These are phyloP conservation scores for Stomatorhinus walkeri DNA, from an alignment of 2,797 vertebrate genomes.

Conservation along the genomic window DNA sequence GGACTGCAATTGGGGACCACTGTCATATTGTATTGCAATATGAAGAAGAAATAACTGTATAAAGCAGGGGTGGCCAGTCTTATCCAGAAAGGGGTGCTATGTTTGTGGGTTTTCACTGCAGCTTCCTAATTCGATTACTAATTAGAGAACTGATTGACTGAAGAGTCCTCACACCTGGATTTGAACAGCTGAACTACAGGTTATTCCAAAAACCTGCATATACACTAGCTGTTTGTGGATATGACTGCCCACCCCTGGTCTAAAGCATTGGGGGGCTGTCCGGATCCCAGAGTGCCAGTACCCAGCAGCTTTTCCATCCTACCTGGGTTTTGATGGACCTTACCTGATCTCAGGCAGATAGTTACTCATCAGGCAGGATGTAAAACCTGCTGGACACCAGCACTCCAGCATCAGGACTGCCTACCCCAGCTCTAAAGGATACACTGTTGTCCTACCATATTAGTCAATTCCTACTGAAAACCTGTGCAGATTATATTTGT, in stretches of 20 bases:
- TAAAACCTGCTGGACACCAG: background rate
- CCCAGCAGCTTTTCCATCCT: background rate
- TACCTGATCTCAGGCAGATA: background rate
- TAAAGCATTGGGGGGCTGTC: background rate
- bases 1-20: background rate
- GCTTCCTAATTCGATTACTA: background rate
- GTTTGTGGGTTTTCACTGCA: background rate
- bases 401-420: background rate
- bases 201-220: background rate
- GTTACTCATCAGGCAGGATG: background rate
- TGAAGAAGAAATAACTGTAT: background rate
- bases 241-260: background rate
- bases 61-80: background rate
- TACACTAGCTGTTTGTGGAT: background rate
- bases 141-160: background rate
- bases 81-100: background rate
- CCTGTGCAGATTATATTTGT: background rate
- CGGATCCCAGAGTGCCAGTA: background rate
- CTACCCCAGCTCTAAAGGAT: background rate
- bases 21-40: background rate
- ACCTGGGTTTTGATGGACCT: background rate
- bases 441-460: background rate
- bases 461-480: background rate
- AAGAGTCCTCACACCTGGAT: background rate
- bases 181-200: background rate